Evolutionary conservation across 2,113 vertebrate species (phyloP).

Genomic region (Apus apus): DNA sequence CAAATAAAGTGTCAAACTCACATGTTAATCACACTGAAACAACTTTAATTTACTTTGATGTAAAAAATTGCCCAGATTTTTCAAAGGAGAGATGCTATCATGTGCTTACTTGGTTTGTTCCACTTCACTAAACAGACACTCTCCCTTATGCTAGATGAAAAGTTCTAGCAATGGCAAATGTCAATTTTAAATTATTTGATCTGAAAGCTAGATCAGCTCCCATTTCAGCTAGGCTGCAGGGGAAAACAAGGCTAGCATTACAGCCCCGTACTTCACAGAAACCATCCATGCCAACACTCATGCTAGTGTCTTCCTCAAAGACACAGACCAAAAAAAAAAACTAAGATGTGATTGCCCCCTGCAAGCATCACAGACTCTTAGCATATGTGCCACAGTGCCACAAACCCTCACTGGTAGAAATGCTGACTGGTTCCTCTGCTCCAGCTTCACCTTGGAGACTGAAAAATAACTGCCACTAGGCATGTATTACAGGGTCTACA

Average conservation of each 20-base stretch:
- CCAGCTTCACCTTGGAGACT: background rate
- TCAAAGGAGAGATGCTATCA: conserved; percentile 32
- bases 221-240: background rate
- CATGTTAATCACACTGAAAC: background rate
- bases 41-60: conserved; percentile 10
- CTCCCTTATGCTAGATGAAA: conserved; percentile 35
- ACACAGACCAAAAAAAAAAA: background rate
- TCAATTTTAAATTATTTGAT: conserved; percentile 34
- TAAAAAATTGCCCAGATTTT: conserved; percentile 24
- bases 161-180: conserved; percentile 51
- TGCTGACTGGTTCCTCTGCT: background rate
- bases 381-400: background rate
- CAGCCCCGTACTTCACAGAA: background rate
- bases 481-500: background rate
- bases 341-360: background rate
- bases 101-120: conserved; percentile 26
- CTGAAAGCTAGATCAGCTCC: conserved; percentile 2
- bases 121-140: conserved; percentile 35
- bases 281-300: background rate
- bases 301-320: background rate
- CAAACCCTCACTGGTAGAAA: background rate
- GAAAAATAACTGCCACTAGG: background rate
- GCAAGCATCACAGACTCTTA: rapidly evolving
- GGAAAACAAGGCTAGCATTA: background rate
- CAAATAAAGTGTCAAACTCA: background rate